Base-by-base conservation (phyloP, 2,888 invertebrate genomes). In the Lasioglossum figueresi region DNA sequence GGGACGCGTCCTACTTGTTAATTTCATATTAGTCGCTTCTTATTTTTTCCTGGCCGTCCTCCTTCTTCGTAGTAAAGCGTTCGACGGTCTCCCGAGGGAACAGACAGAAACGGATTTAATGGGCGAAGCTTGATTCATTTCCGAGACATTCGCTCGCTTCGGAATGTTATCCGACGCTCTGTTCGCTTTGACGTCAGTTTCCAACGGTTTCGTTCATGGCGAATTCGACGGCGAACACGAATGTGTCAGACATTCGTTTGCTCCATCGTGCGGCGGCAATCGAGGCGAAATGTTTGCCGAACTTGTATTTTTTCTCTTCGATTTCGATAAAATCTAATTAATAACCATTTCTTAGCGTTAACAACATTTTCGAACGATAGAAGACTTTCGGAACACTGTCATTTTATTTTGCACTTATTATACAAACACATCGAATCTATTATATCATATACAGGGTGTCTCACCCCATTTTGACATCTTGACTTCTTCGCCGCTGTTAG, bases 1-100 rank as follows among this genome's bases (percentile, higher is more conserved):
- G 40, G 68, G 34, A n/a, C 48, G 71, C 68, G 75, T 48, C 45
- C 77, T 76, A 85, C 87, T 88, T 87, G 85, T 85, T 86, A 85
- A 82, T 86, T 82, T 85, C 79, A 76, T 63, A 77, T 89, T 82
- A 88, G 75, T 71, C 82, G 37, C 10, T 66, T 66, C 37, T 79
- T 68, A 63, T 59, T 79, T 73, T 80, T n/a, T 12, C 27, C 16
- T 12, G 48, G 2, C 31, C 59, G 23, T 27, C 45, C 14, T 6
- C 66, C n/a, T 77, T 45, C 43, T 75, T 70, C 27, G 82, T 19
- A 48, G 73, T 66, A 31, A 31, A 56, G 40, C 2, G n/a, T 56
- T 27, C 66, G 4, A 16, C 31, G 12, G 56, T 27, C 4, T 27
- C 19, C 52, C 23, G 23, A 27, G 12, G n/a, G 40, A n/a, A 40